A percentile compares a stretch with the other conserved stretches of the same genome.
phyloP scores from a whole-genome alignment of 2,113 vertebrate genomes.

The Myotis brandtii region DNA sequence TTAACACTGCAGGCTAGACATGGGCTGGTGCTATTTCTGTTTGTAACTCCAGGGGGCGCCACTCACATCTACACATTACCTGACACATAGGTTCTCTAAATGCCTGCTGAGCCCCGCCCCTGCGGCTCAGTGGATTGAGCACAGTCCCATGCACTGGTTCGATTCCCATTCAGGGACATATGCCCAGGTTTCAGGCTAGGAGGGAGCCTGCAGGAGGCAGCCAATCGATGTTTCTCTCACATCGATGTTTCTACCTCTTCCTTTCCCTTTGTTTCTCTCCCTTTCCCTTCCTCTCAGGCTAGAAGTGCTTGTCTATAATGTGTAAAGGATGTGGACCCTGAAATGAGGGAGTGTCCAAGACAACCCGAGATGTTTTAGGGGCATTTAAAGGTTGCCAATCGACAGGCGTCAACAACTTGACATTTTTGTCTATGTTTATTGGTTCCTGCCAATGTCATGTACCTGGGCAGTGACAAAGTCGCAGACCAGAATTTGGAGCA shows the following conservation, averaged over 20 bases:
- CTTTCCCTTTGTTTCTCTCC: no score
- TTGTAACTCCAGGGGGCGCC: background rate
- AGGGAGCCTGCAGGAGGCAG: no score
- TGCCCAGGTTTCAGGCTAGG: no score
- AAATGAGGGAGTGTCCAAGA: background rate
- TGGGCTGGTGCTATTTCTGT: background rate
- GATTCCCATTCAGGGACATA: no score
- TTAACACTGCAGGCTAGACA: fast-evolving
- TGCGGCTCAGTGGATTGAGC: no score
- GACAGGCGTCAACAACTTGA: background rate
- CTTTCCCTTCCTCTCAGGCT: background rate
- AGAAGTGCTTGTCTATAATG: background rate
- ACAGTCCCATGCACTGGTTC: no score
- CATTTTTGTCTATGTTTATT: background rate
- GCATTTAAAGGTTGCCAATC: background rate
- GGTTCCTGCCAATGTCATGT: constrained; percentile 9
- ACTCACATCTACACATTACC: background rate
- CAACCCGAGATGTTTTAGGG: background rate
- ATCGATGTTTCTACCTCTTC: no score
- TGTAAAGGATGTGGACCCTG: background rate
- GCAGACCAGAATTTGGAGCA: background rate
- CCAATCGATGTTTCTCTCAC: no score
- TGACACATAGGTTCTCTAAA: background rate
- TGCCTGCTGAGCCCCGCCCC: no score
- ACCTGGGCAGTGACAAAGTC: constrained; percentile 3